Conservation (phyloP, 2,797 vertebrate species). For the Australoheros facetus region DNA sequence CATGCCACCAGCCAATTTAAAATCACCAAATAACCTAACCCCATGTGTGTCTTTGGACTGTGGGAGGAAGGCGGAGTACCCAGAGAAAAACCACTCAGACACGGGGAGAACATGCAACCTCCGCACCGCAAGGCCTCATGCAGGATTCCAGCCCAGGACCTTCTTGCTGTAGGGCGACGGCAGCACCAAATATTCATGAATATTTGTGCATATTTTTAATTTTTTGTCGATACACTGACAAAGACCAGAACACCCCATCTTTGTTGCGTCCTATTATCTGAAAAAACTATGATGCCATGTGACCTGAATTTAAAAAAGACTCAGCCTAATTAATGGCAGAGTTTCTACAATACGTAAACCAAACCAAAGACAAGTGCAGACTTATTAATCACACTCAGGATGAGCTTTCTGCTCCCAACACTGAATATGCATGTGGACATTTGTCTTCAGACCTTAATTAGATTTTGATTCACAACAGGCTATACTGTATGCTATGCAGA, state of each 20-base stretch:
- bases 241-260: neutral
- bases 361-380: neutral
- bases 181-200: neutral
- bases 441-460: slow-evolving; percentile 30
- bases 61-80: neutral
- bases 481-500: neutral
- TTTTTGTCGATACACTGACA: neutral
- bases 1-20: too few species aligned
- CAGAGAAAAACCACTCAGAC: too few species aligned
- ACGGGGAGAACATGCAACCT: too few species aligned
- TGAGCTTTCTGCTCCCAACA: neutral
- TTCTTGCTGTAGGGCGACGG: neutral
- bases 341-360: neutral
- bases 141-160: neutral
- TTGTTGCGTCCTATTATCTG: neutral
- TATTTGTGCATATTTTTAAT: neutral
- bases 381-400: slow-evolving; percentile 9
- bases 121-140: neutral
- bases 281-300: neutral
- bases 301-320: too few species aligned
- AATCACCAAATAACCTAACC: too few species aligned
- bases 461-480: slow-evolving; percentile 13
- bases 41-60: neutral
- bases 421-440: slow-evolving; percentile 27
- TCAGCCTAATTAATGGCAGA: too few species aligned